phyloP scores from a whole-genome alignment of 1,140 invertebrate genomes.

The Drosophila suzukii region DNA sequence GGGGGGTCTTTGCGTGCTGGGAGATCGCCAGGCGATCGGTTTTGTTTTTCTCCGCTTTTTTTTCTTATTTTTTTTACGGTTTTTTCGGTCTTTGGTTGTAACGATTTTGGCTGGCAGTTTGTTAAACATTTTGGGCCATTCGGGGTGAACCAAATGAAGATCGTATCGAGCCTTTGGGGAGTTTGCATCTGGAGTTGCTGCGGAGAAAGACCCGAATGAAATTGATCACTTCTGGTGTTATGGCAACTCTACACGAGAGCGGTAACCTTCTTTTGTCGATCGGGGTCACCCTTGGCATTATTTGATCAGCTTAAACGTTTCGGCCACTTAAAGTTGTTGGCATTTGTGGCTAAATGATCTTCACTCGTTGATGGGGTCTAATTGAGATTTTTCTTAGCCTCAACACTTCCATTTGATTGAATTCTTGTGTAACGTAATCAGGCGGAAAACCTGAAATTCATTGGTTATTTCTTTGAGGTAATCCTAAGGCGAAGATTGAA shows the following conservation, averaged over 20 bases:
- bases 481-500: too few species aligned
- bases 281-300: constrained; percentile 14
- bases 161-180: constrained; percentile 17
- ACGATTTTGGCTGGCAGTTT: constrained; percentile 39
- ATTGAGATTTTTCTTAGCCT: neutral
- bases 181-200: neutral
- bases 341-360: constrained; percentile 4
- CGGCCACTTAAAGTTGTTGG: neutral
- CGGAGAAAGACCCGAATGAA: constrained; percentile 1
- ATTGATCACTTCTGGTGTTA: constrained; percentile 35
- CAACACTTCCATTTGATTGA: neutral
- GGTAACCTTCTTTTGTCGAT: constrained; percentile 2
- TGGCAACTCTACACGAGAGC: constrained; percentile 11
- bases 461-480: too few species aligned
- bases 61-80: neutral
- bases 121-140: constrained; percentile 35
- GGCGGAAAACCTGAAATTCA: neutral
- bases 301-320: constrained; percentile 4
- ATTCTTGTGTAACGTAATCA: neutral
- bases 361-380: neutral
- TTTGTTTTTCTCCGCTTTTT: constrained; percentile 5
- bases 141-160: constrained; percentile 29
- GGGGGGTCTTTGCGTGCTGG: constrained; percentile 30
- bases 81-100: constrained; percentile 9
- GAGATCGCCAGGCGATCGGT: constrained; percentile 27